Conservation (phyloP, 2,888 invertebrate species). For the Deroplatys truncata region DNA sequence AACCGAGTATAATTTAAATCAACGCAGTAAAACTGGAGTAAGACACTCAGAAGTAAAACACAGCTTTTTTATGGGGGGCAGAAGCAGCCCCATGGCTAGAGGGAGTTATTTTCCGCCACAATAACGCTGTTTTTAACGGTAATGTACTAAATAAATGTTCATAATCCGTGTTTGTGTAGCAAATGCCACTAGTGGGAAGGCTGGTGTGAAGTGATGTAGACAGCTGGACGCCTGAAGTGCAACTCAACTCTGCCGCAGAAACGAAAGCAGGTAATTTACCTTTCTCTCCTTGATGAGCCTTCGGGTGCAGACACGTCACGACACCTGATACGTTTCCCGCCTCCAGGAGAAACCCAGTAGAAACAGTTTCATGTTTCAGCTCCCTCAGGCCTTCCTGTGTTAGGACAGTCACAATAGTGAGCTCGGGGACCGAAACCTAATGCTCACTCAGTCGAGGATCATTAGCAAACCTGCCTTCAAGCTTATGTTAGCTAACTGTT, state of each 20-base stretch:
- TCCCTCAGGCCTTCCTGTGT: neutral
- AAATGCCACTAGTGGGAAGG: neutral
- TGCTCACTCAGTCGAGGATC: neutral
- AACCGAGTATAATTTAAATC: too few relatives aligned
- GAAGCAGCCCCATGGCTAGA: neutral
- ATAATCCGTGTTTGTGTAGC: neutral
- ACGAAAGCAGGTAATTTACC: neutral
- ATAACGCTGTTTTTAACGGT: neutral
- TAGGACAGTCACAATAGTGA: neutral
- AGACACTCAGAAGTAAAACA: too few relatives aligned
- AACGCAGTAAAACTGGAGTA: too few relatives aligned
- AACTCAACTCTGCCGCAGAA: neutral
- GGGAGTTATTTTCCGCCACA: neutral
- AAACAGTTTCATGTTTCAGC: neutral
- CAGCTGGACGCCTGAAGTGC: neutral
- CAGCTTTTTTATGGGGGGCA: too few relatives aligned
- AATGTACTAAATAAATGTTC: neutral
- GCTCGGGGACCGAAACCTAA: neutral
- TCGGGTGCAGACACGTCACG: neutral
- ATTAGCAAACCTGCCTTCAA: neutral
- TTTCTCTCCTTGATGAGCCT: neutral
- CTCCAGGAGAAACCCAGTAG: neutral
- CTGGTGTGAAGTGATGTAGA: neutral
- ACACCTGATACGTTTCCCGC: neutral
- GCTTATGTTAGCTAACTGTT: neutral